These are phyloP conservation scores for Heterochromis multidens DNA, from an alignment of 2,113 vertebrate species.

Conservation along the genomic window DNA sequence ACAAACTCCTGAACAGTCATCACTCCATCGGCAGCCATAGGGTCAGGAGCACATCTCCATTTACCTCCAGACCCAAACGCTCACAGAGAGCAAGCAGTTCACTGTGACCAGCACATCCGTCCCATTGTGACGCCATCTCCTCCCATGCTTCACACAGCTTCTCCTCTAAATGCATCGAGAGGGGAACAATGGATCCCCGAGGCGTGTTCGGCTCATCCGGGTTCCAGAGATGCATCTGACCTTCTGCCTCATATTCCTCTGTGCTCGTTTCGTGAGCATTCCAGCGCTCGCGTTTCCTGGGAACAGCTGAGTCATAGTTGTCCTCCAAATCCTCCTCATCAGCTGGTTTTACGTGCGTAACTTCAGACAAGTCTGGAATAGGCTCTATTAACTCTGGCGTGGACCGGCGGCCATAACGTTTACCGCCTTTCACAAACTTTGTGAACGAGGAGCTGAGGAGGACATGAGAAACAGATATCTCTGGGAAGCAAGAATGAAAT, in stretches of 20 bases:
- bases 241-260: conserved; percentile 95
- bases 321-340: conserved; percentile 55
- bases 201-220: conserved; percentile 86
- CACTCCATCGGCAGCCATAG: no score
- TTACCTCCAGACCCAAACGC: conserved; percentile 79
- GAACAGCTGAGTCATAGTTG: conserved; percentile 63
- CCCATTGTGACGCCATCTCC: conserved; percentile 80
- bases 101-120: conserved; percentile 77
- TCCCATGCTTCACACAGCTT: conserved; percentile 83
- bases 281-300: conserved; percentile 83
- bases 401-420: conserved; percentile 90
- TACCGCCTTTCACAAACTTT: conserved; percentile 90
- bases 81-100: conserved; percentile 85
- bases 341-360: conserved; percentile 57
- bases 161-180: conserved; percentile 80
- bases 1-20: no score
- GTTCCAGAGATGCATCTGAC: conserved; percentile 95
- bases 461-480: not conserved
- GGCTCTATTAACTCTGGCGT: conserved; percentile 83
- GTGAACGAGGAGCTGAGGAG: conserved; percentile 32
- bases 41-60: no score
- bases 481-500: not conserved
- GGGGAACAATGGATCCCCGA: conserved; percentile 51
- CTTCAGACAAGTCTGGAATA: conserved; percentile 71
- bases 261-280: conserved; percentile 69